phyloP scores from a whole-genome alignment of 1,140 invertebrate genomes.

The Anthonomus grandis region DNA sequence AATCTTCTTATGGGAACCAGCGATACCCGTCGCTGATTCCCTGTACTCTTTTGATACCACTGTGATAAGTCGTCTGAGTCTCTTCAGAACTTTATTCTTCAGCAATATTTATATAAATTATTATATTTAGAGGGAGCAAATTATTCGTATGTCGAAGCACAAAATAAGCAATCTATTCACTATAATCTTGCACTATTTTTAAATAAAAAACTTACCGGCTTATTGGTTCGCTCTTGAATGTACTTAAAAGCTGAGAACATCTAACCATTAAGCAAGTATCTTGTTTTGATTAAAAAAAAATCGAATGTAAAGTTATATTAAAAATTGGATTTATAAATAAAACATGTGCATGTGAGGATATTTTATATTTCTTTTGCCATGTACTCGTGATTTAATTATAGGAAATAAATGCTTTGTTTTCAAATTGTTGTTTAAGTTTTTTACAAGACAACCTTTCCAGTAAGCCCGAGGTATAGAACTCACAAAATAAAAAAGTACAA shows the following conservation, averaged over 20 bases:
- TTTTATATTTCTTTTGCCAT: slow-evolving; percentile 17
- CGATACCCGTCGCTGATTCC: too few relatives aligned
- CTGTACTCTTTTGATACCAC: slow-evolving; percentile 22
- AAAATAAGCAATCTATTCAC: slow-evolving; percentile 40
- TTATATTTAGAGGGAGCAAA: slow-evolving; percentile 39
- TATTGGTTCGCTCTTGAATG: too few relatives aligned
- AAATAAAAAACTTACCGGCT: too few relatives aligned
- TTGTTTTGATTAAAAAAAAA: too few relatives aligned
- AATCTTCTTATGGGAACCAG: too few relatives aligned
- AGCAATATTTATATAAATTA: slow-evolving; percentile 20
- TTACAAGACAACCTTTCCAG: too few relatives aligned
- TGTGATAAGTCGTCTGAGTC: slow-evolving; percentile 26
- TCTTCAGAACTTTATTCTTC: slow-evolving; percentile 24
- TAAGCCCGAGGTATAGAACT: too few relatives aligned
- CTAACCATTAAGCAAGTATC: too few relatives aligned
- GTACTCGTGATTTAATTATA: slow-evolving; percentile 16
- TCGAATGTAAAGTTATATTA: neutral
- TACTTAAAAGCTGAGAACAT: too few relatives aligned
- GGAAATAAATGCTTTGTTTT: too few relatives aligned
- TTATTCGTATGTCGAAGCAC: slow-evolving; percentile 34
- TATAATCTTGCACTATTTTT: slow-evolving; percentile 31
- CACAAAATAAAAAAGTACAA: too few relatives aligned
- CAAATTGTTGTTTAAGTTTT: too few relatives aligned
- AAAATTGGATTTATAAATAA: neutral
- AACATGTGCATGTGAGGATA: slow-evolving; percentile 14